Conservation (phyloP, 2,888 invertebrate species). For the Cylloceria caligata region DNA sequence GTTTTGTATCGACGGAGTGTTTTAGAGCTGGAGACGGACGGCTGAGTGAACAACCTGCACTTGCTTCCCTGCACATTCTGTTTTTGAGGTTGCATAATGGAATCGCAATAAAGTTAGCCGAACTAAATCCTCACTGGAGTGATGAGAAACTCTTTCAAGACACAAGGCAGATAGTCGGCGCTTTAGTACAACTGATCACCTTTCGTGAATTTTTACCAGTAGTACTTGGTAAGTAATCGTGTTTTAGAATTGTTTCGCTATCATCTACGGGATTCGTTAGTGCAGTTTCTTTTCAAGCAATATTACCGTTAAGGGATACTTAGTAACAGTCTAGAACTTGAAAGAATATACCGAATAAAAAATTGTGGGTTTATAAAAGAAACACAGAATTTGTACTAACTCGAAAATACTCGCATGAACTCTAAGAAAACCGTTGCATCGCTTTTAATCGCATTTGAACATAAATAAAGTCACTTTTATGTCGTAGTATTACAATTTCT, state of each 20-base stretch:
- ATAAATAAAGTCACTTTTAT: too few relatives aligned
- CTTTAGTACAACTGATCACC: slow-evolving; percentile 93
- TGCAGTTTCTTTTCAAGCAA: too few relatives aligned
- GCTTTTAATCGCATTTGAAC: too few relatives aligned
- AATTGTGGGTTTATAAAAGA: too few relatives aligned
- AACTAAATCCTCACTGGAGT: slow-evolving; percentile 93
- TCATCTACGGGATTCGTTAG: neutral
- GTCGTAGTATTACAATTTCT: too few relatives aligned
- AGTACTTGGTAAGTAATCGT: slow-evolving; percentile 87
- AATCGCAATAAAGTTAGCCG: slow-evolving; percentile 89
- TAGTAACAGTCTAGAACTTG: too few relatives aligned
- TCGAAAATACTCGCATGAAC: too few relatives aligned
- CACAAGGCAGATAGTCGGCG: slow-evolving; percentile 92
- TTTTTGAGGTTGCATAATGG: slow-evolving; percentile 92
- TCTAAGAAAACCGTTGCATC: too few relatives aligned
- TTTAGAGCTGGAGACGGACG: slow-evolving; percentile 92
- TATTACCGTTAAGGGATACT: too few relatives aligned
- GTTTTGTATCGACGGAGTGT: slow-evolving; percentile 91
- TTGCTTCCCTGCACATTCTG: slow-evolving; percentile 91
- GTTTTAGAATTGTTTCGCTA: neutral
- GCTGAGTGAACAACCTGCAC: slow-evolving; percentile 92
- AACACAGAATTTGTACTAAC: too few relatives aligned
- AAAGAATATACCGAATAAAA: too few relatives aligned
- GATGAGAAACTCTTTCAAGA: slow-evolving; percentile 95
- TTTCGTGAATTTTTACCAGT: slow-evolving; percentile 94